Percentiles rank a stretch among this genome's conserved stretches.
Evolutionary conservation across 1,140 invertebrate genomes (phyloP).

Genomic region (Babylonia areolata): DNA sequence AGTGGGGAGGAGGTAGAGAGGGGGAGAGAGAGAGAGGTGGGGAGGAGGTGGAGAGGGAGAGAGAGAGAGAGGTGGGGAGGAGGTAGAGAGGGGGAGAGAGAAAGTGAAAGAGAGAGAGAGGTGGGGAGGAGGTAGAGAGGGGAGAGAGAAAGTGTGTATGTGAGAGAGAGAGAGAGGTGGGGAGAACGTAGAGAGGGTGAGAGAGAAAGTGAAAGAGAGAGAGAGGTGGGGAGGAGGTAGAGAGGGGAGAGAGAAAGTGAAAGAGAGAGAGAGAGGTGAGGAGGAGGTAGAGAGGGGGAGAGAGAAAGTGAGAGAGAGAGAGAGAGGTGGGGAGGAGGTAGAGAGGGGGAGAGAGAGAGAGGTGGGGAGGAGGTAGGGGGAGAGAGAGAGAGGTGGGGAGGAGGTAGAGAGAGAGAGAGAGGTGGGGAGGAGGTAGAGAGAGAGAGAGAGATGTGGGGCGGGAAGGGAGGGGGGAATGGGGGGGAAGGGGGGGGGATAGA

Average conservation of each 20-base stretch:
- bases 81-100: conserved; percentile 12
- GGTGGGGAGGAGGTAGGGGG: neutral
- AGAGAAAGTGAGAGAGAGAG: neutral
- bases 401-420: neutral
- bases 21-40: too few species aligned
- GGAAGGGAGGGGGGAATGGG: neutral
- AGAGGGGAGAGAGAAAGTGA: neutral
- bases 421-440: neutral
- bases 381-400: neutral
- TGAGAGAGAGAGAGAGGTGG: neutral
- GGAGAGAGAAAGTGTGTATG: neutral
- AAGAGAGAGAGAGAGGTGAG: neutral
- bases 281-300: neutral
- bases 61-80: neutral
- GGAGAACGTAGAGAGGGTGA: neutral
- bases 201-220: conserved; percentile 1
- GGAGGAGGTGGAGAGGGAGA: neutral
- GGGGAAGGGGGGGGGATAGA: neutral
- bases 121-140: neutral
- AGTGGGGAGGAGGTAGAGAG: neutral
- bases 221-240: neutral
- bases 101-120: neutral
- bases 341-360: neutral
- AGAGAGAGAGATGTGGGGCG: neutral
- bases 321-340: neutral